Evolutionary conservation across 2,797 vertebrate genomes (phyloP), one percentile per base, ranked within the genome.

Genomic region (Coracias cyanogaster): DNA sequence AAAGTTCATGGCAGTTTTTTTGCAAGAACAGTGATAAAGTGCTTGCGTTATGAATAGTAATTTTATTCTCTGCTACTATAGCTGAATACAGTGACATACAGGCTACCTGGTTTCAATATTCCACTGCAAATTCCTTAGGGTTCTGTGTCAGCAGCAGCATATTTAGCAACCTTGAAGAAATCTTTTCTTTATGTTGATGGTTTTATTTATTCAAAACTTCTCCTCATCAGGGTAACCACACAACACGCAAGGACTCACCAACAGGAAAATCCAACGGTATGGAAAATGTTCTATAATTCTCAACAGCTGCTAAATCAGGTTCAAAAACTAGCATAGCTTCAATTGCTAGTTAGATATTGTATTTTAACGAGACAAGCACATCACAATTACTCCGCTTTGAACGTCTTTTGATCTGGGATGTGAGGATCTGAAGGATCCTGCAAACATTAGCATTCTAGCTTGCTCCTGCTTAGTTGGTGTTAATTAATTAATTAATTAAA

Each of bases 31-130:
- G 78, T 90, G 90, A 94, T 93, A 95, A 90, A 95, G 65, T 67
- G 54, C 73, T 90, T 88, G 66, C 69, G 86, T 96, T 95, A 96
- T 96, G 95, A 97, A 98, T 92, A 95, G 84, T 87, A 96, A 97
- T 97, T 93, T 95, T 84, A 82, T 92, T 93, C 76, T 81, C 58
- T 79, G 26, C 37, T 55, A 55, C 55, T 82, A 57, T 71, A 89
- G 86, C 91, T 93, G 81, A 95, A 86, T 76, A 66, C 46, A 83
- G 77, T 45, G 61, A 94, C 86, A 93, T 15, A 55, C 28, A 81
- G 66, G 54, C 77, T 94, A 93, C 61, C 86, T 92, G 66, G 41
- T 93, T 95, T 85, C 94, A 94, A 48, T 84, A 94, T 81, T 89
- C 85, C n/a, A 76, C 9, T 66, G 45, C 57, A 80, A 95, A 96